Evolutionary conservation across 2,113 vertebrate species (phyloP).

Genomic region (Rhegmatorhina hoffmannsi): DNA sequence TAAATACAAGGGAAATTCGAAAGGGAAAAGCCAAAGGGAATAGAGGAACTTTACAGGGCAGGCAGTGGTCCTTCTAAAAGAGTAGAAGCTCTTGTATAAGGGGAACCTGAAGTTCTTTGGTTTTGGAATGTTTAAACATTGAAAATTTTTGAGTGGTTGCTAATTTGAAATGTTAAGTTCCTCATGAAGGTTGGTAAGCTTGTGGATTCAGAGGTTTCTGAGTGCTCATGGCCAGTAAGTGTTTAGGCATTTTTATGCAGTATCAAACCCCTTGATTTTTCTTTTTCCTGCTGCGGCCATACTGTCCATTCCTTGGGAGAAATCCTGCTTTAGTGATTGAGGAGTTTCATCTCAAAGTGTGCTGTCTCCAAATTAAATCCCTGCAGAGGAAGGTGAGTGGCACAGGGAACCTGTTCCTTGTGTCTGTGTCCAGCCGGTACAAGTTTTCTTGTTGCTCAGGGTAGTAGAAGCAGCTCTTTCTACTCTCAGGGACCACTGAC

Average conservation of each 20-base stretch:
- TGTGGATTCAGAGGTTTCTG: neutral
- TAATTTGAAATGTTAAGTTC: neutral
- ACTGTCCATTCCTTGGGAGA: neutral
- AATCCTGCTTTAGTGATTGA: neutral
- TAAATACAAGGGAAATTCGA: neutral
- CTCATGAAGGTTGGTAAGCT: neutral
- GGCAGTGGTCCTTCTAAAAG: neutral
- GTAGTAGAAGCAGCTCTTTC: neutral
- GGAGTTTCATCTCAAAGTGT: neutral
- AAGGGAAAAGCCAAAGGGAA: neutral
- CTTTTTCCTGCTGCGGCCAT: neutral
- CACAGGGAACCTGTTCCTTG: neutral
- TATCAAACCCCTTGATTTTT: neutral
- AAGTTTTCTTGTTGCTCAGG: neutral
- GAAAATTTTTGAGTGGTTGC: neutral
- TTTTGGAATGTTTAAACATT: neutral
- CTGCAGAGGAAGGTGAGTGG: neutral
- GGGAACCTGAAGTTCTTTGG: neutral
- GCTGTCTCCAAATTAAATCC: neutral
- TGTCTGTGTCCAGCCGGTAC: rapidly evolving
- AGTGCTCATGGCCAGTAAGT: neutral
- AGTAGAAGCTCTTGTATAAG: neutral
- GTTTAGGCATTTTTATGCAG: neutral
- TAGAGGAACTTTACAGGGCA: neutral
- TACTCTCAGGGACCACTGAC: neutral